These are phyloP conservation scores for Mya arenaria DNA, from an alignment of 1,140 invertebrate species.

Conservation along the genomic window DNA sequence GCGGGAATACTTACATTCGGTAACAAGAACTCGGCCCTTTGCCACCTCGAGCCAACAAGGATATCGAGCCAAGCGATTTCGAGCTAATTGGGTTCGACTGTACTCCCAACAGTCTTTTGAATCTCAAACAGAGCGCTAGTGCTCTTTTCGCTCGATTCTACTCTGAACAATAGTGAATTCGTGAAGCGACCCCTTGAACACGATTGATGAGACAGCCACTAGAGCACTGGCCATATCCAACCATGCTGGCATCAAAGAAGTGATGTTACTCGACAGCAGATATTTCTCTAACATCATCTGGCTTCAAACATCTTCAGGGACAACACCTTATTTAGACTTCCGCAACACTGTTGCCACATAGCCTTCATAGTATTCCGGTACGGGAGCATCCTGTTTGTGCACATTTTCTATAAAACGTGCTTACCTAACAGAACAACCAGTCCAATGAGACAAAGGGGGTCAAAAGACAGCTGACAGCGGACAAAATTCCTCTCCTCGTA, in stretches of 20 bases:
- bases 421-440: constrained; percentile 61
- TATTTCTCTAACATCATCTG: constrained; percentile 54
- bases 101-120: no score
- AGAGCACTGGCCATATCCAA: constrained; percentile 62
- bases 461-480: constrained; percentile 48
- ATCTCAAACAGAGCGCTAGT: no score
- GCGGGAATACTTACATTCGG: no score
- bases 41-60: no score
- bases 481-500: constrained; percentile 33
- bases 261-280: constrained; percentile 63
- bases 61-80: no score
- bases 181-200: no score
- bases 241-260: constrained; percentile 65
- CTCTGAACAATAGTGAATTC: no score
- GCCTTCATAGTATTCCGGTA: constrained; percentile 15
- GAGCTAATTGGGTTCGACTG: no score
- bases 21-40: no score
- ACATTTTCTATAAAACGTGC: constrained; percentile 60
- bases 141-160: no score
- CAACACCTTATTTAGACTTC: constrained; percentile 29
- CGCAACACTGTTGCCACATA: constrained; percentile 50
- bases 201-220: constrained; percentile 52
- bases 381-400: constrained; percentile 49
- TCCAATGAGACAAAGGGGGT: constrained; percentile 59
- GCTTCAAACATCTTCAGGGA: constrained; percentile 48